Percentiles rank a stretch among this genome's conserved stretches.
Conservation (phyloP, 2,113 vertebrate species). For the Procavia capensis region DNA sequence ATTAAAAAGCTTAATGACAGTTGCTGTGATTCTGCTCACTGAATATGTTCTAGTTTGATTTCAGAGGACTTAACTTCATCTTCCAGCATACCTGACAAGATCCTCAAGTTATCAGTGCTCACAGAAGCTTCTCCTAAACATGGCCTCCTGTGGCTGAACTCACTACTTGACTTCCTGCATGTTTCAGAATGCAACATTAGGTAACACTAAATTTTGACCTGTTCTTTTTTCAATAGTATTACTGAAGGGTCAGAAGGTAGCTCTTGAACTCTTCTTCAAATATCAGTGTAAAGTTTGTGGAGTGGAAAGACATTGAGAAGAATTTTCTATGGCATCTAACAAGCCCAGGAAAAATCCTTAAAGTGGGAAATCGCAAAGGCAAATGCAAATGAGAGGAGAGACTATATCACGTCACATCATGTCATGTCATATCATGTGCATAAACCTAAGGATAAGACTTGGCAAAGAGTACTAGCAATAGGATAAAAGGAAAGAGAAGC, state of each 20-base stretch:
- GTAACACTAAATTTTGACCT: background rate
- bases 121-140: background rate
- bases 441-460: conserved; percentile 5
- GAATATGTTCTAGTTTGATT: background rate
- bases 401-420: background rate
- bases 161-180: background rate
- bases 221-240: background rate
- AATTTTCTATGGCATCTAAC: background rate
- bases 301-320: background rate
- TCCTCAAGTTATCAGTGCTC: background rate
- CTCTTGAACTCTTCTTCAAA: background rate
- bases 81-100: background rate
- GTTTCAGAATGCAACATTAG: conserved; percentile 20
- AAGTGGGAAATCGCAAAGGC: background rate
- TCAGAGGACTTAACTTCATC: background rate
- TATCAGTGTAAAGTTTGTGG: conserved; percentile 5
- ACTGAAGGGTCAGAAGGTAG: background rate
- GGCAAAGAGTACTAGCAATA: background rate
- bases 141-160: background rate
- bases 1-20: background rate
- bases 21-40: background rate
- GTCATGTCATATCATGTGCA: background rate
- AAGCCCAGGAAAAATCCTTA: background rate
- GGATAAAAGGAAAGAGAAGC: conserved; percentile 30
- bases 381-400: background rate